These are phyloP conservation scores for Aythya baeri DNA, from an alignment of 2,113 vertebrate species.

Conservation along the genomic window DNA sequence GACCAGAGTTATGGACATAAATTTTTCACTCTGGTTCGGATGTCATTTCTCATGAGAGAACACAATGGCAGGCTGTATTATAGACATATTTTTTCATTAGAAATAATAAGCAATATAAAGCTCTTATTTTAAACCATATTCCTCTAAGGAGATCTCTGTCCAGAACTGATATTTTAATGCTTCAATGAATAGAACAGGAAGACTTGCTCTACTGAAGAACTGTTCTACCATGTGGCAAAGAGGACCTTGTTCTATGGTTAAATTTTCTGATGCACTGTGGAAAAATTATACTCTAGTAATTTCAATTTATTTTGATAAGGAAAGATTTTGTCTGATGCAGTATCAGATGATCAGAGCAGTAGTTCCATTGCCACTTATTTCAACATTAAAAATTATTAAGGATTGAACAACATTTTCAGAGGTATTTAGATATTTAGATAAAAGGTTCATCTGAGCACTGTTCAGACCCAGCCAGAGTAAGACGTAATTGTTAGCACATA, in stretches of 20 bases:
- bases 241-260: background rate
- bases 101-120: background rate
- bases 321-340: background rate
- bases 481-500: background rate
- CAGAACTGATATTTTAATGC: background rate
- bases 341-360: background rate
- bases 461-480: background rate
- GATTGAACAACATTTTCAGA: background rate
- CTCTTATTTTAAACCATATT: background rate
- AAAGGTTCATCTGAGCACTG: background rate
- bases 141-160: background rate
- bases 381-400: background rate
- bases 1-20: background rate
- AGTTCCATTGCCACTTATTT: background rate
- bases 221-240: background rate
- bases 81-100: background rate
- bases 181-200: background rate
- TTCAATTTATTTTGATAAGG: background rate
- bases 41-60: background rate
- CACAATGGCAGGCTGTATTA: background rate
- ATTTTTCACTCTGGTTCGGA: background rate
- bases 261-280: background rate
- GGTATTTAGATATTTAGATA: background rate
- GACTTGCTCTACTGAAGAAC: background rate
- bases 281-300: background rate